phyloP scores from a whole-genome alignment of 2,113 vertebrate species.

The Chloroceryle aenea region DNA sequence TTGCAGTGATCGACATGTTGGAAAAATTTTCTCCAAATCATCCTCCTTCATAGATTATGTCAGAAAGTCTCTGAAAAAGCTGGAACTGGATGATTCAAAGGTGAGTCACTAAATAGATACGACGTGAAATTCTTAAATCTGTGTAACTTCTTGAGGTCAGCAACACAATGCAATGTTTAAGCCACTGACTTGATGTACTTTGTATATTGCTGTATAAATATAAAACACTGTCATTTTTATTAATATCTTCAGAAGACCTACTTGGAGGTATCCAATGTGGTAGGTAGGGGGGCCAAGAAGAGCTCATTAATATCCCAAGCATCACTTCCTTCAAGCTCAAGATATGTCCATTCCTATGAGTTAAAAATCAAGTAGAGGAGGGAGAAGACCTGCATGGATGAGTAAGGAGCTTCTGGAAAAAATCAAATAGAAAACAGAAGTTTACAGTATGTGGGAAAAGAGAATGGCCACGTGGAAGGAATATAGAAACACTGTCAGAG shows the following conservation, averaged over 20 bases:
- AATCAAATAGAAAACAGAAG: too few relatives aligned
- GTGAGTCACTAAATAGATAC: conserved; percentile 58
- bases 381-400: too few relatives aligned
- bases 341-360: background rate
- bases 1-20: conserved; percentile 88
- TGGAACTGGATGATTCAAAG: conserved; percentile 91
- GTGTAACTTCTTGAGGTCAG: background rate
- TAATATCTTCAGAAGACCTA: background rate
- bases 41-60: conserved; percentile 92
- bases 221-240: background rate
- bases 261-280: background rate
- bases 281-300: background rate
- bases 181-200: background rate
- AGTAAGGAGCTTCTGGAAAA: too few relatives aligned
- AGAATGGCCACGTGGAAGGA: too few relatives aligned
- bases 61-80: conserved; percentile 84
- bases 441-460: too few relatives aligned
- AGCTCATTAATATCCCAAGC: background rate
- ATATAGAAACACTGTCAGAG: too few relatives aligned
- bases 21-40: conserved; percentile 91
- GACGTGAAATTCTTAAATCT: background rate
- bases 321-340: background rate
- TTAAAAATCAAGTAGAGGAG: too few relatives aligned
- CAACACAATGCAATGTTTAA: background rate
- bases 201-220: background rate